phyloP scores from a whole-genome alignment of 2,113 vertebrate genomes.

The Psilopsiagon aymara region DNA sequence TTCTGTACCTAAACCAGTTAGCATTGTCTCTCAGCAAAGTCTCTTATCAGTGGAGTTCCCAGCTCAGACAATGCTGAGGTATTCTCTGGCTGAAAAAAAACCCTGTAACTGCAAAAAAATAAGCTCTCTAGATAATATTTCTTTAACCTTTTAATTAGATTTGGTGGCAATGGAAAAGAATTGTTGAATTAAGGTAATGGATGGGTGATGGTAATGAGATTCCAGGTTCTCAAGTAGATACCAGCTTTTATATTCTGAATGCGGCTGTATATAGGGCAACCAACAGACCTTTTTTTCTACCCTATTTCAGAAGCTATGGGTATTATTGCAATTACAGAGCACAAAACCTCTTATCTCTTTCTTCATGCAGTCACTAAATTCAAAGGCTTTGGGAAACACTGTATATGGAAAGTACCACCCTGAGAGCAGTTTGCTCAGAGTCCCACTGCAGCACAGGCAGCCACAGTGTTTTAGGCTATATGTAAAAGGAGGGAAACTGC shows the following conservation, averaged over 20 bases:
- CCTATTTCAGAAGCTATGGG: rapidly evolving
- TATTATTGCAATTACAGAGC: not conserved
- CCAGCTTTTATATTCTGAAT: not conserved
- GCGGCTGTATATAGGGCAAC: not conserved
- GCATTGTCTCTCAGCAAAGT: conserved; percentile 4
- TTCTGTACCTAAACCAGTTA: conserved; percentile 25
- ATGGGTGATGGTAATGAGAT: not conserved
- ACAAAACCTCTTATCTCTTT: not conserved
- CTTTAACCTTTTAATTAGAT: conserved; percentile 11
- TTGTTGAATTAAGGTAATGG: not conserved
- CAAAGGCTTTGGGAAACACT: rapidly evolving
- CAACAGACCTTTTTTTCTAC: not conserved
- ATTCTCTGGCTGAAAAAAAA: not conserved
- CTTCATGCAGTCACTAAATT: rapidly evolving
- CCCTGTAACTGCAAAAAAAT: not conserved
- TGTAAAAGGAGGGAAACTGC: not conserved
- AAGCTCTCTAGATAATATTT: not conserved
- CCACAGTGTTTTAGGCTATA: rapidly evolving
- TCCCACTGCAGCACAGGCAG: not conserved
- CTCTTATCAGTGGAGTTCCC: not conserved
- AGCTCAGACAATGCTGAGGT: not conserved
- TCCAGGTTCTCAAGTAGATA: not conserved
- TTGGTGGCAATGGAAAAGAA: not conserved
- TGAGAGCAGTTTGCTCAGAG: not conserved
- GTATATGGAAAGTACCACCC: not conserved